These are phyloP conservation scores for Orthonevra nobilis DNA, from an alignment of 2,888 invertebrate genomes.

Conservation along the genomic window DNA sequence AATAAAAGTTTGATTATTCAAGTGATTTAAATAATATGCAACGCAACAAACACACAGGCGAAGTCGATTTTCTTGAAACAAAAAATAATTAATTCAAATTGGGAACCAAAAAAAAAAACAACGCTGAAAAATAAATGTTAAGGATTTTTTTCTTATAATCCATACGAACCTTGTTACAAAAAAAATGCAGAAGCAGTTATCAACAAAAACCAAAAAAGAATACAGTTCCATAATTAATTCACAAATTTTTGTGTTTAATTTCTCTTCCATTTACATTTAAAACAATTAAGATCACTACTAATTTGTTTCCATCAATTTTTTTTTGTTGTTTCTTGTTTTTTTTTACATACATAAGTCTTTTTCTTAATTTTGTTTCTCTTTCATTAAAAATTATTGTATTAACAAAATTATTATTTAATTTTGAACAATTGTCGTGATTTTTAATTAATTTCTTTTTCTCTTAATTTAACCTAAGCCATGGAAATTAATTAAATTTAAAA, in stretches of 20 bases:
- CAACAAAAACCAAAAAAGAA: too few relatives aligned
- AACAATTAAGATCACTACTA: conserved; percentile 61
- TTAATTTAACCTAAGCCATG: conserved; percentile 12
- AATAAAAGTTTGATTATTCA: too few relatives aligned
- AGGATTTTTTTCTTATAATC: too few relatives aligned
- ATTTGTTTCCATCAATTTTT: conserved; percentile 41
- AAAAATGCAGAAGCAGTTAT: too few relatives aligned
- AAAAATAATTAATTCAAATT: too few relatives aligned
- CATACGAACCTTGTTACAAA: too few relatives aligned
- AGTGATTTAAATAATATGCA: too few relatives aligned
- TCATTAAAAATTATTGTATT: conserved; percentile 31
- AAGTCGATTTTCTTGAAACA: too few relatives aligned
- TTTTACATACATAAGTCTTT: conserved; percentile 49
- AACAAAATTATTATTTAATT: conserved; percentile 42
- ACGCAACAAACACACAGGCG: too few relatives aligned
- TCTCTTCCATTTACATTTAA: conserved; percentile 55
- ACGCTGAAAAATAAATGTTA: too few relatives aligned
- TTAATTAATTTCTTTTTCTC: background rate
- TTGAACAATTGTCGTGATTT: conserved; percentile 40
- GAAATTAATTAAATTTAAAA: conserved; percentile 24
- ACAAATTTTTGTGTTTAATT: conserved; percentile 29
- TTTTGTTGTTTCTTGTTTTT: conserved; percentile 26
- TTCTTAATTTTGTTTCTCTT: conserved; percentile 37
- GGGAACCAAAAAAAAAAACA: too few relatives aligned
- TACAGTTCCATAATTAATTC: too few relatives aligned